Percentiles rank a stretch among this genome's conserved stretches.
Evolutionary conservation across 2,888 invertebrate species (phyloP).

Genomic region (Caenorhabditis becei): DNA sequence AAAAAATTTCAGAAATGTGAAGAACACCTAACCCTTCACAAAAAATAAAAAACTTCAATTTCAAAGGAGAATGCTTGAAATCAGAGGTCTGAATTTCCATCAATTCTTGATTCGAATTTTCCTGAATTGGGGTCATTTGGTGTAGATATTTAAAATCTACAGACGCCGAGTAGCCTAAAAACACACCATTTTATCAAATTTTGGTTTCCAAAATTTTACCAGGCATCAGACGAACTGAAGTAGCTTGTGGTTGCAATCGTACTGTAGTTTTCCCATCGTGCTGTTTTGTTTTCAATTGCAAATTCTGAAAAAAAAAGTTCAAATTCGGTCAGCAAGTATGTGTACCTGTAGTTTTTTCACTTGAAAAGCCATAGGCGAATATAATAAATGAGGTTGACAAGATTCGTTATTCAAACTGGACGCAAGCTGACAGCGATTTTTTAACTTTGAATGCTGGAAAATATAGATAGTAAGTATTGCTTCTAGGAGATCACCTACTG

Average conservation of each 20-base stretch:
- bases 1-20: not conserved
- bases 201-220: conserved; percentile 56
- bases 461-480: not conserved
- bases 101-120: conserved; percentile 48
- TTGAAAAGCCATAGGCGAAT: conserved; percentile 73
- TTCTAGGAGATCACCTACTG: conserved; percentile 54
- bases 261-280: conserved; percentile 72
- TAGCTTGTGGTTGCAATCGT: conserved; percentile 79
- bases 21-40: conserved; percentile 77
- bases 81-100: conserved; percentile 78
- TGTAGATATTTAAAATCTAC: conserved; percentile 80
- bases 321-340: too few species aligned
- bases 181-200: not conserved
- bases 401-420: conserved; percentile 65
- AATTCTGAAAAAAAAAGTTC: conserved; percentile 66
- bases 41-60: conserved; percentile 74
- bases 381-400: conserved; percentile 74
- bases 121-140: conserved; percentile 42
- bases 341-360: conserved; percentile 68
- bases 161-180: conserved; percentile 72
- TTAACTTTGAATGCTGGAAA: conserved; percentile 66
- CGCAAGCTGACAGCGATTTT: conserved; percentile 72
- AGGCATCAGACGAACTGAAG: conserved; percentile 77
- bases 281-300: conserved; percentile 72
- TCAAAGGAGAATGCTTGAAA: conserved; percentile 68